A percentile compares a stretch with the other conserved stretches of the same genome.
phyloP scores from a whole-genome alignment of 2,888 invertebrate species.

The Plusia festucae region DNA sequence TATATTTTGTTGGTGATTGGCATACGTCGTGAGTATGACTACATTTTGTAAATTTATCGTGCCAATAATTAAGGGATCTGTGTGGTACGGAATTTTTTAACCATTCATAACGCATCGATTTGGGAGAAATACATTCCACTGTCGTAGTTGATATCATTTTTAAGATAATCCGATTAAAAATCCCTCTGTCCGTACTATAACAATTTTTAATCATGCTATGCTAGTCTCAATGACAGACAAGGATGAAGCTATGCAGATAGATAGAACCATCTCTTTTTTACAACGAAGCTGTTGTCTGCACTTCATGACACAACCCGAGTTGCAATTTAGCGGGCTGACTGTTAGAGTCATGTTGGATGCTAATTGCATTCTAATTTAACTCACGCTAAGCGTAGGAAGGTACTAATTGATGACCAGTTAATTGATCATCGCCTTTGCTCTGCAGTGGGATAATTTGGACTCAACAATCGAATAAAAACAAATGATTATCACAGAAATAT shows the following conservation, averaged over 20 bases:
- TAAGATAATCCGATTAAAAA: too few species aligned
- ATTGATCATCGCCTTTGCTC: slow-evolving; percentile 19
- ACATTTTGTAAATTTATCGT: slow-evolving; percentile 24
- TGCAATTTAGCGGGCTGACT: not conserved
- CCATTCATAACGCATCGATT: too few species aligned
- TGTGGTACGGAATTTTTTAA: not conserved
- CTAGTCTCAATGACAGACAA: not conserved
- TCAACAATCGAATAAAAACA: too few species aligned
- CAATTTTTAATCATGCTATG: not conserved
- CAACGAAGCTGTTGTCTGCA: not conserved
- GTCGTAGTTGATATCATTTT: too few species aligned
- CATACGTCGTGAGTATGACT: slow-evolving; percentile 32
- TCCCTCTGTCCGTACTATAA: too few species aligned
- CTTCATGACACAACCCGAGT: not conserved
- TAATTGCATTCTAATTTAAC: not conserved
- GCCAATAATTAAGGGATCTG: slow-evolving; percentile 6
- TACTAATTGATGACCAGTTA: too few species aligned
- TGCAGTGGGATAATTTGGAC: too few species aligned
- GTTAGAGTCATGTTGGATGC: not conserved
- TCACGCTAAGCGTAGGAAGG: too few species aligned
- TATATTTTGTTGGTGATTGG: slow-evolving; percentile 53
- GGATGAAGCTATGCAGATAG: not conserved
- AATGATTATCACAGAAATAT: too few species aligned
- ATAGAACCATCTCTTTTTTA: not conserved
- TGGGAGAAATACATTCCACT: not conserved